A percentile compares a stretch with the other conserved stretches of the same genome.
Conservation (phyloP, 1,140 invertebrate species). For the Drosophila subpulchrella region DNA sequence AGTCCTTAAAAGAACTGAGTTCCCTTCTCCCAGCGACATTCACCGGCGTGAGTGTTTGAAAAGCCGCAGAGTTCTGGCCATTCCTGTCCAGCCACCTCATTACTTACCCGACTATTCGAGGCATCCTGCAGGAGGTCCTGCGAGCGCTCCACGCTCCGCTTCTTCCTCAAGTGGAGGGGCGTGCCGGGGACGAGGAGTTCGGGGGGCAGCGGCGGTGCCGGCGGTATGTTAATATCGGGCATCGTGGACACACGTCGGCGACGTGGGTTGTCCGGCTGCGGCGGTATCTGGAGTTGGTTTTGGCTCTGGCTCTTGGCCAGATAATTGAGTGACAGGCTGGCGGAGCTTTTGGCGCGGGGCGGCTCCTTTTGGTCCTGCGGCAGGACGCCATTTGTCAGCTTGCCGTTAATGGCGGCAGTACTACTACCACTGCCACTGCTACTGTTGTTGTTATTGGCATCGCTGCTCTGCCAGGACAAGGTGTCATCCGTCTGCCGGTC, state of each 20-base stretch:
- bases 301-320: constrained; percentile 44
- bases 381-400: constrained; percentile 62
- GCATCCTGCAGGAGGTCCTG: constrained; percentile 12
- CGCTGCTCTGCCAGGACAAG: constrained; percentile 69
- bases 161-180: constrained; percentile 65
- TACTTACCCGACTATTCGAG: constrained; percentile 62
- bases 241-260: constrained; percentile 69
- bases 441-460: constrained; percentile 58
- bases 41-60: constrained; percentile 4
- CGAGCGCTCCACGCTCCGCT: constrained; percentile 54
- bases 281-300: too few relatives aligned
- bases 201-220: constrained; percentile 69
- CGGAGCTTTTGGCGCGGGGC: constrained; percentile 55
- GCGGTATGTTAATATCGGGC: constrained; percentile 72
- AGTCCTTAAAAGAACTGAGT: too few relatives aligned
- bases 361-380: constrained; percentile 30
- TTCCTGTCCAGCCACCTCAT: constrained; percentile 17
- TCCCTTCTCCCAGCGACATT: too few relatives aligned
- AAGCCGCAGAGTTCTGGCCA: constrained; percentile 23
- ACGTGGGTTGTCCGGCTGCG: constrained; percentile 13
- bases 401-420: constrained; percentile 20
- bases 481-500: constrained; percentile 59
- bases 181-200: constrained; percentile 61
- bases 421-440: constrained; percentile 39
- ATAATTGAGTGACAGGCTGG: constrained; percentile 74